Evolutionary conservation across 1,140 invertebrate genomes (phyloP).

Genomic region (Uloborus diversus): DNA sequence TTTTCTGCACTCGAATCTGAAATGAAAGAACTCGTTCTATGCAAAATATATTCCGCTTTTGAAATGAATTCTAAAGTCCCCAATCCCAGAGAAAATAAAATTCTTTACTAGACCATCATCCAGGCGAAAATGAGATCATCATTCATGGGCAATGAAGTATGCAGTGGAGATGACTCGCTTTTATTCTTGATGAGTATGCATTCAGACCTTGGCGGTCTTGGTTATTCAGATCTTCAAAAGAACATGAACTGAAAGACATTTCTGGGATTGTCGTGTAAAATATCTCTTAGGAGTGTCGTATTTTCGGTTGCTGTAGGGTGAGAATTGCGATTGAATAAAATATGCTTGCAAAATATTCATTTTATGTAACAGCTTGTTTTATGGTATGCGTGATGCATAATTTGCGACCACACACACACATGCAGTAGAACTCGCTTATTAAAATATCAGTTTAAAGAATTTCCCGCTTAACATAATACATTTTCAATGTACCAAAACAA

Average conservation of each 20-base stretch:
- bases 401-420: too few relatives aligned
- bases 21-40: neutral
- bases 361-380: too few relatives aligned
- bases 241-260: slow-evolving; percentile 40
- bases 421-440: too few relatives aligned
- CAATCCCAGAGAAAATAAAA: neutral
- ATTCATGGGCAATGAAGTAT: slow-evolving; percentile 34
- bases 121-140: slow-evolving; percentile 9
- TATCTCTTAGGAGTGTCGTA: too few relatives aligned
- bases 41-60: slow-evolving; percentile 20
- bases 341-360: too few relatives aligned
- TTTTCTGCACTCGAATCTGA: neutral
- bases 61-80: slow-evolving; percentile 20
- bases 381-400: too few relatives aligned
- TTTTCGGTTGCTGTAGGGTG: too few relatives aligned
- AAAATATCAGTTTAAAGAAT: too few relatives aligned
- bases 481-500: too few relatives aligned
- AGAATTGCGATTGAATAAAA: too few relatives aligned
- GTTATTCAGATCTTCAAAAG: slow-evolving; percentile 9
- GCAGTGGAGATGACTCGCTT: slow-evolving; percentile 3
- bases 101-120: neutral
- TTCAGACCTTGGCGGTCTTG: neutral
- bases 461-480: too few relatives aligned
- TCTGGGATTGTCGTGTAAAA: too few relatives aligned
- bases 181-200: neutral